Conservation (phyloP, 2,797 vertebrate species). For the Sebastes matsubarae region DNA sequence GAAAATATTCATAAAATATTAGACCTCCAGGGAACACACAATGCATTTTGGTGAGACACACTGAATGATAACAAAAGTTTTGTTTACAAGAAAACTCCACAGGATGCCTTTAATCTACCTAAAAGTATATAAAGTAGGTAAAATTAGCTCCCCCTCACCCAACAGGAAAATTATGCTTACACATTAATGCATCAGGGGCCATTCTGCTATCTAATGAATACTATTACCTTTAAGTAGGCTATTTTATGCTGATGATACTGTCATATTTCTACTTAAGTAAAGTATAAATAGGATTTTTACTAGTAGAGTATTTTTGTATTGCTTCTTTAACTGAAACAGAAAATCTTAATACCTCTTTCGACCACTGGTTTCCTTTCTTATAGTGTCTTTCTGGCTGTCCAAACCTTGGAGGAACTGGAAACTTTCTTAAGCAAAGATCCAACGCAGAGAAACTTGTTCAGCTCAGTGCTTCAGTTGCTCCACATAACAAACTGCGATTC, state of each 20-base stretch:
- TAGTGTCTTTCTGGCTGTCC: not conserved
- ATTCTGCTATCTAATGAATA: not conserved
- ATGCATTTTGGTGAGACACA: not conserved
- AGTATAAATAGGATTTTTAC: not conserved
- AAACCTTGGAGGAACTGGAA: slow-evolving; percentile 3
- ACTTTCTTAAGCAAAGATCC: not conserved
- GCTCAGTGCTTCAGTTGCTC: not conserved
- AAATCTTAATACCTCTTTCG: not conserved
- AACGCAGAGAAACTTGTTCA: not conserved
- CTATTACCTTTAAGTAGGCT: not conserved
- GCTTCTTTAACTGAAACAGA: not conserved
- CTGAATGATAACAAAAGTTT: not conserved
- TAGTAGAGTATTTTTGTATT: not conserved
- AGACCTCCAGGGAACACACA: not conserved
- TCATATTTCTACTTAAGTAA: not conserved
- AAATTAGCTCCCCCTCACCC: not conserved
- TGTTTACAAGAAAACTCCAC: not conserved
- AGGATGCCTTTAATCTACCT: not conserved
- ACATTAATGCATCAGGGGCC: not conserved
- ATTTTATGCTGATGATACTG: not conserved
- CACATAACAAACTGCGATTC: not conserved
- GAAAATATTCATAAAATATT: not conserved
- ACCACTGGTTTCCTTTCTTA: not conserved
- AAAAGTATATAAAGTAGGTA: not conserved
- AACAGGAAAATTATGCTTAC: not conserved